These are phyloP conservation scores for Tautogolabrus adspersus DNA, from an alignment of 2,113 vertebrate species.

Conservation along the genomic window DNA sequence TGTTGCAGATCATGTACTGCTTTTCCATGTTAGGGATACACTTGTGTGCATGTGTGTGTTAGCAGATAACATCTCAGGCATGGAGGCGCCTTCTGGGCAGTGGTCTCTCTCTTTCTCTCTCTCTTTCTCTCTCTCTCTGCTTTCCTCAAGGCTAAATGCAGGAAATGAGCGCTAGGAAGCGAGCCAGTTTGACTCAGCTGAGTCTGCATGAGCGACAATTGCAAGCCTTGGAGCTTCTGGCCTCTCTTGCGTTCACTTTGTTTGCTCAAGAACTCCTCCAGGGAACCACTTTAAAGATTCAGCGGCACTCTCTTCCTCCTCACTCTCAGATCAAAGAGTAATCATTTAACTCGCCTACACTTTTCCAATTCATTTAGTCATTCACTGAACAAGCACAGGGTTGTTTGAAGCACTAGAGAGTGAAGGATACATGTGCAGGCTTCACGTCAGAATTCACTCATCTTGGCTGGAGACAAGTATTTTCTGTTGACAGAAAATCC, in stretches of 20 bases:
- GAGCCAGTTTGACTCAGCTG: conserved; percentile 66
- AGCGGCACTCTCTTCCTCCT: conserved; percentile 44
- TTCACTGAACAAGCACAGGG: conserved; percentile 8
- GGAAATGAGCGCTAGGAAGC: conserved; percentile 70
- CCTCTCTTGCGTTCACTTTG: conserved; percentile 38
- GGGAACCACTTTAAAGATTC: conserved; percentile 53
- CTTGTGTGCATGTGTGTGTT: conserved; percentile 29
- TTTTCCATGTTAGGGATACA: conserved; percentile 51
- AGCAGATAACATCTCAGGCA: conserved; percentile 76
- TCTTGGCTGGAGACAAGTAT: neutral
- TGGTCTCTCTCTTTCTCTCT: conserved; percentile 53
- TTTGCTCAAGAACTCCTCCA: conserved; percentile 50
- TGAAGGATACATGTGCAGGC: neutral
- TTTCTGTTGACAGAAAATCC: neutral
- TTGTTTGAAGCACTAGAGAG: conserved; percentile 16
- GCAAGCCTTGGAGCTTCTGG: conserved; percentile 41
- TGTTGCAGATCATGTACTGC: conserved; percentile 42
- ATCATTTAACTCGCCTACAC: conserved; percentile 24
- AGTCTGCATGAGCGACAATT: conserved; percentile 56
- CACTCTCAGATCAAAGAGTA: conserved; percentile 49
- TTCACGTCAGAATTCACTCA: neutral
- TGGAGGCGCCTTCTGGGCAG: conserved; percentile 72
- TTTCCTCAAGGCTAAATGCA: conserved; percentile 76
- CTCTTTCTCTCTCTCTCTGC: conserved; percentile 48
- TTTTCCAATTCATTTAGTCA: conserved; percentile 28